Evolutionary conservation across 1,140 invertebrate genomes (phyloP).

Genomic region (Anastrepha ludens): DNA sequence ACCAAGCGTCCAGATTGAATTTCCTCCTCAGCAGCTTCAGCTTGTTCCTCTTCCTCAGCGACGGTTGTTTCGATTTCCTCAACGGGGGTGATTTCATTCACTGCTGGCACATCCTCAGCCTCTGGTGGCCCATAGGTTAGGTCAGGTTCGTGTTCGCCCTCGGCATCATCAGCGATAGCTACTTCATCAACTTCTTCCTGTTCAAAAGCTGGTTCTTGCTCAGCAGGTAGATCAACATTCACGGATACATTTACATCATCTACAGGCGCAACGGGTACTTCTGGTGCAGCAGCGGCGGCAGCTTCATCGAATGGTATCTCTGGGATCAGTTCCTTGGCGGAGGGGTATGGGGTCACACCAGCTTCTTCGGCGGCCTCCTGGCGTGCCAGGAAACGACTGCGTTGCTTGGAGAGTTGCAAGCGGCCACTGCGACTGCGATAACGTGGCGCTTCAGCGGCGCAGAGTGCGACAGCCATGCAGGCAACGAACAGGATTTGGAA

Average conservation of each 20-base stretch:
- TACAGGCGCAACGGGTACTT: conserved; percentile 18
- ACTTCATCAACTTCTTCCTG: conserved; percentile 17
- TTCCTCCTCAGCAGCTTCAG: conserved; percentile 6
- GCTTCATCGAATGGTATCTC: conserved; percentile 70
- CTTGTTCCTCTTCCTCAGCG: not conserved
- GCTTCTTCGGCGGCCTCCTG: conserved; percentile 66
- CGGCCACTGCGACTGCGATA: conserved; percentile 29
- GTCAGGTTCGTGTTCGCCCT: conserved; percentile 62
- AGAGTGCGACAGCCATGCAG: conserved; percentile 50
- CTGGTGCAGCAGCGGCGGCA: conserved; percentile 41
- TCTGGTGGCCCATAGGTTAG: conserved; percentile 70
- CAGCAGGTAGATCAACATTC: conserved; percentile 24
- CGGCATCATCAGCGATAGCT: not conserved
- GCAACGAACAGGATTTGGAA: conserved; percentile 56
- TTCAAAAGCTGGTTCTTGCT: not conserved
- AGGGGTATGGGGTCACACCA: conserved; percentile 67
- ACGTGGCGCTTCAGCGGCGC: conserved; percentile 56
- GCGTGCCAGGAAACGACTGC: conserved; percentile 65
- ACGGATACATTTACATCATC: not conserved
- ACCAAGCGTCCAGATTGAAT: conserved; percentile 52
- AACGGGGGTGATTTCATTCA: not conserved
- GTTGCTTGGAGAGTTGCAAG: conserved; percentile 10
- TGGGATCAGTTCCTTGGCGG: conserved; percentile 68
- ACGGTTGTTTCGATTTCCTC: conserved; percentile 9
- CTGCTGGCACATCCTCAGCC: conserved; percentile 42